Evolutionary conservation across 2,113 vertebrate species (phyloP).

Genomic region (Oostethus manadensis): DNA sequence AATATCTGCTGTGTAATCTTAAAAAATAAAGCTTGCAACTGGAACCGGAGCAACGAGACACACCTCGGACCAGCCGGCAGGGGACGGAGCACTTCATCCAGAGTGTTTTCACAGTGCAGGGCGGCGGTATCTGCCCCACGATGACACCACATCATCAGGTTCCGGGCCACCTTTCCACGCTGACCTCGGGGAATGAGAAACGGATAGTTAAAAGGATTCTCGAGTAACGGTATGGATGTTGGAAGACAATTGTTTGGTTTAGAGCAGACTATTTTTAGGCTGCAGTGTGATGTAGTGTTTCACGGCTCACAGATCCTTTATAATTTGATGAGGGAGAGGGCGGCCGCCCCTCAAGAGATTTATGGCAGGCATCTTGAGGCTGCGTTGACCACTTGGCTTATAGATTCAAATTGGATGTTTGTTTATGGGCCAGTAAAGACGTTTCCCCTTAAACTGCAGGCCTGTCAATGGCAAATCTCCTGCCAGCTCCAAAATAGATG

Average conservation of each 20-base stretch:
- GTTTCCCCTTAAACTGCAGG: no score
- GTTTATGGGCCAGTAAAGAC: constrained; percentile 66
- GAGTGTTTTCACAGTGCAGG: constrained; percentile 31
- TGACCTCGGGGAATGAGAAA: constrained; percentile 54
- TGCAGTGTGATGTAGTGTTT: constrained; percentile 59
- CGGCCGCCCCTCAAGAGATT: constrained; percentile 54
- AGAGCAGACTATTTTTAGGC: constrained; percentile 68
- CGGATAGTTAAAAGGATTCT: constrained; percentile 68
- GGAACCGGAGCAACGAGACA: constrained; percentile 37
- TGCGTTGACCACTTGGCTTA: constrained; percentile 52
- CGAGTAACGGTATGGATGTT: constrained; percentile 60
- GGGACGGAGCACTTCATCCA: constrained; percentile 3
- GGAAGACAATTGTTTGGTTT: constrained; percentile 51
- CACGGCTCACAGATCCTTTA: constrained; percentile 68
- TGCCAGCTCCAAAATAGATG: no score
- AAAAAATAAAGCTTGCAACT: no score
- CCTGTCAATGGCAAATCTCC: not conserved
- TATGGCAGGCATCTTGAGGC: constrained; percentile 53
- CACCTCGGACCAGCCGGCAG: constrained; percentile 26
- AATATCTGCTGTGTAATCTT: not conserved
- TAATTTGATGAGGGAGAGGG: constrained; percentile 72
- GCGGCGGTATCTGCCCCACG: constrained; percentile 48
- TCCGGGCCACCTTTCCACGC: constrained; percentile 21
- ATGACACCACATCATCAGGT: constrained; percentile 42
- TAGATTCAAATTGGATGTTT: constrained; percentile 69